Base-by-base conservation (phyloP, 2,888 invertebrate genomes). In the Liopterus haemorrhoidalis region DNA sequence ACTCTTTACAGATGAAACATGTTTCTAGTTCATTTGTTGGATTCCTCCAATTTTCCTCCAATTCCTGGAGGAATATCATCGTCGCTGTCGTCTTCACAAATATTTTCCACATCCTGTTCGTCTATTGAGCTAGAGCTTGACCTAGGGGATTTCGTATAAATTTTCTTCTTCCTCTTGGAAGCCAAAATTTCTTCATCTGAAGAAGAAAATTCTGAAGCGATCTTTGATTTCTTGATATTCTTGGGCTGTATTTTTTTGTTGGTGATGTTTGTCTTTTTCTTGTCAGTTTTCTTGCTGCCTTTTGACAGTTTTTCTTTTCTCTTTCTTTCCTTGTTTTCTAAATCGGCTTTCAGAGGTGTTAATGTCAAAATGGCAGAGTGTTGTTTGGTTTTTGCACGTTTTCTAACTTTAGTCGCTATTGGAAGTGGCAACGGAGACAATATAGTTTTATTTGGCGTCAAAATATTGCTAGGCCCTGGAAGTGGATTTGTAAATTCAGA, bases 1-100 rank as follows among this genome's bases (percentile, higher is more conserved):
- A 33, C 33, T 33, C 33, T n/a, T n/a, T 33, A 33, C 33, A 33
- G 14, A 33, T 33, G 14, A 11, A 33, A 33, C 33, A 33, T 18
- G 18, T 18, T 18, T 33, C 19, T 15, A 18, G 9, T 33, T 12
- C 16, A 33, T 33, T 33, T 33, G 8, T 16, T 33, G 14, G n/a
- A n/a, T n/a, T n/a, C n/a, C n/a, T n/a, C n/a, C n/a, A n/a, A n/a
- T n/a, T n/a, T n/a, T n/a, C n/a, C n/a, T n/a, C n/a, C n/a, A n/a
- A n/a, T n/a, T n/a, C n/a, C n/a, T n/a, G n/a, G 18, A 33, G 9
- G 18, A n/a, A 33, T 18, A 8, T 33, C 33, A 18, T 33, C 33
- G 18, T 33, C 33, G 33, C 33, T 33, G n/a, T 18, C n/a, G 33
- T 33, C 33, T 6, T 33, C 33, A 14, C 18, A 33, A 33, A 33